Conservation (phyloP, 2,797 vertebrate species). For the Fringilla coelebs region DNA sequence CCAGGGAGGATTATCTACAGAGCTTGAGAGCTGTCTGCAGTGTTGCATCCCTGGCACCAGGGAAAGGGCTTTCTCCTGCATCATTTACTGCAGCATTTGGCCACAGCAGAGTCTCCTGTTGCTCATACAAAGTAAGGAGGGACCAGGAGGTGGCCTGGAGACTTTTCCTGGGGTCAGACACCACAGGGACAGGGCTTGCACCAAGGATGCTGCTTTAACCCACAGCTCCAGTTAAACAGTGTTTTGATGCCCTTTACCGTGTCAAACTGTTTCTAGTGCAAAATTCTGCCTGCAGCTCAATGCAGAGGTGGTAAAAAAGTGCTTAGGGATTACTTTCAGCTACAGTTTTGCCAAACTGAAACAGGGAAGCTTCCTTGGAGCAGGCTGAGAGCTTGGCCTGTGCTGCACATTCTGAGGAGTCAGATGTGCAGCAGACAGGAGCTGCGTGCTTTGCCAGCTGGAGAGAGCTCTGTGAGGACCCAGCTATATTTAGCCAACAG, state of each 20-base stretch:
- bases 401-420: not conserved
- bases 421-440: not conserved
- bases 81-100: rapidly evolving
- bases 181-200: not conserved
- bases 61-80: not conserved
- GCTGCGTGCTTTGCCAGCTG: not conserved
- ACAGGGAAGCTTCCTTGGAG: not conserved
- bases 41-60: not conserved
- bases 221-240: not conserved
- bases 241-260: not conserved
- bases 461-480: not conserved
- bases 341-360: not conserved
- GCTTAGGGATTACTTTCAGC: not conserved
- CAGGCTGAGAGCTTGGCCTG: not conserved
- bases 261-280: not conserved
- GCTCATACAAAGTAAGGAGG: not conserved
- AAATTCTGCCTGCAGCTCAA: not conserved
- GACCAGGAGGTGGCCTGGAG: not conserved
- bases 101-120: rapidly evolving
- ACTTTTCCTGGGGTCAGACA: not conserved
- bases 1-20: not conserved
- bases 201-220: not conserved
- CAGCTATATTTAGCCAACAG: not conserved
- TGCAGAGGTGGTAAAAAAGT: not conserved
- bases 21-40: not conserved